These are phyloP conservation scores for Megaceryle torquata DNA, from an alignment of 2,113 vertebrate genomes.

Conservation along the genomic window DNA sequence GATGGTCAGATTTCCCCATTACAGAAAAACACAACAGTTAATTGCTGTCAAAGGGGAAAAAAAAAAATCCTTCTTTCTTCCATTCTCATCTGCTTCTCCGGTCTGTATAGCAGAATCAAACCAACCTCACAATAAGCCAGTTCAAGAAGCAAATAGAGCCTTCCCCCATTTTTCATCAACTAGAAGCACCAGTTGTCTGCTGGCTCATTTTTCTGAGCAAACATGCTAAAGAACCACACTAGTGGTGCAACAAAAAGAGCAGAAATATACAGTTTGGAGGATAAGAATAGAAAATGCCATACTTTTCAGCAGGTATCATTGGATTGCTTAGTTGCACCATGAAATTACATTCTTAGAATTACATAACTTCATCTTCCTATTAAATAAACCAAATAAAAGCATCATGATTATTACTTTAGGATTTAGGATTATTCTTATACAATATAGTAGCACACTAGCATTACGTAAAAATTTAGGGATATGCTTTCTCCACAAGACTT, in stretches of 20 bases:
- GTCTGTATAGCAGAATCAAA: background rate
- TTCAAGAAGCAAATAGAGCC: background rate
- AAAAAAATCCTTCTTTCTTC: background rate
- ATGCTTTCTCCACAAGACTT: background rate
- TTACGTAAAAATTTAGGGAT: background rate
- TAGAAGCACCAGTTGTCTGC: background rate
- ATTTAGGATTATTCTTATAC: background rate
- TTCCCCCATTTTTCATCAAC: background rate
- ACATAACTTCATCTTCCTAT: background rate
- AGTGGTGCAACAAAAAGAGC: background rate
- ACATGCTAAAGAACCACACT: background rate
- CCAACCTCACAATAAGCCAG: background rate
- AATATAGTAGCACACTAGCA: background rate
- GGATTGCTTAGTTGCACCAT: background rate
- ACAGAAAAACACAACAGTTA: background rate
- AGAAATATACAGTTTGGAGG: background rate
- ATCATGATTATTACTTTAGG: background rate
- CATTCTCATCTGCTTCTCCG: rapidly evolving
- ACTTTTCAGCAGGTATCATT: background rate
- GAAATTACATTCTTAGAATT: background rate
- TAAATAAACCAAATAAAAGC: background rate
- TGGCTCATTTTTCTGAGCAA: background rate
- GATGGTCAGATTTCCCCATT: background rate
- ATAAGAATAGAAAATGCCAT: background rate
- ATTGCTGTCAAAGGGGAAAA: background rate